Base-by-base conservation (phyloP, 2,797 vertebrate genomes). In the Telmatherina bonti region DNA sequence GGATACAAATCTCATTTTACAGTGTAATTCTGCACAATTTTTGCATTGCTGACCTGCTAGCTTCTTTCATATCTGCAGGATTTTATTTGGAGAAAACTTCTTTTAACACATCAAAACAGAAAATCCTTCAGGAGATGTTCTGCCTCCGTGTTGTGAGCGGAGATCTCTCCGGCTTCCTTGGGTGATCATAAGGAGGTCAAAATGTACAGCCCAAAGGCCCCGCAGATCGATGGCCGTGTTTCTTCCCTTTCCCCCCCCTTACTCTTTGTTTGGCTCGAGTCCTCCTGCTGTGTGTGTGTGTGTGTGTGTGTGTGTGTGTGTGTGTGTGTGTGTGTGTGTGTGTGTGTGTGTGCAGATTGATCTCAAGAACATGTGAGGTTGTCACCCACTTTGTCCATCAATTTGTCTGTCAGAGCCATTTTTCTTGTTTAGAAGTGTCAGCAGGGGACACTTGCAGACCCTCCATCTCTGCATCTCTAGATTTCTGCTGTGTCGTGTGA, bases 301-400 rank as follows among this genome's bases (percentile, higher is more conserved):
- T 22, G 52, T 29, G 53, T 31, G 53, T 8, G 51, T 59, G 33
- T 16, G 29, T 72, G 58, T 78, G 54, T 7, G 26, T n/a, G 35
- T 57, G 36, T 20, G 29, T 74, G 30, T 47, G 78, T 43, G 70
- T 30, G 35, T 54, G 47, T 49, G 49, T 52, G 51, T 7, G 47
- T 59, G 35, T 18, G 27, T 71, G 61, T 78, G 53, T 11, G 24
- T 27, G 33, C 70, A 67, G 54, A 85, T 82, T 82, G 81, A 83
- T 81, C 72, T 69, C 27, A 47, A 62, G 66, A 81, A 80, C 80
- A 86, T 67, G 68, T 61, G 76, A 82, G 71, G 67, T 68, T 79
- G 81, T 85, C 85, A 82, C 67, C 76, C 22, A 26, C 81, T 59
- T 70, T 70, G 85, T 81, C 70, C 62, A 31, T 88, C 84, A 87